phyloP scores from a whole-genome alignment of 2,797 vertebrate genomes.

The Glossophaga mutica region DNA sequence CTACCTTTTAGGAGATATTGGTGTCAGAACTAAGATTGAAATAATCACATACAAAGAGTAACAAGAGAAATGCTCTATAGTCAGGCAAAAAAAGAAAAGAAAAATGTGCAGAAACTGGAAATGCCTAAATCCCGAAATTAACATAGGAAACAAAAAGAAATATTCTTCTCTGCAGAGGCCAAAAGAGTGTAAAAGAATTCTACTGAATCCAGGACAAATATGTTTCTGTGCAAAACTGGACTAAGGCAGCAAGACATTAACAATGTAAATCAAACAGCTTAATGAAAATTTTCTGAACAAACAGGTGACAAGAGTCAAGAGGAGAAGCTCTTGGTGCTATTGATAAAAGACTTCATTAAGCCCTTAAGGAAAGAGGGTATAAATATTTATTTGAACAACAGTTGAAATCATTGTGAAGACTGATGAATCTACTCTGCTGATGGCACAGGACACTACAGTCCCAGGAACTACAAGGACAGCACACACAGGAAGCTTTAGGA shows the following conservation, averaged over 20 bases:
- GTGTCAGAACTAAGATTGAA: not conserved
- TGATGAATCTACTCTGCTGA: not conserved
- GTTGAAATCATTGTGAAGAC: not conserved
- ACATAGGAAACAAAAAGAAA: not conserved
- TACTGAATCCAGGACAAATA: not conserved
- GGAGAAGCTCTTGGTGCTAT: not conserved
- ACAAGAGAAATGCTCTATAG: not conserved
- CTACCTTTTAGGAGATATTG: not conserved
- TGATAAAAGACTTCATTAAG: conserved; percentile 43
- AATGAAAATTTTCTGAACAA: not conserved
- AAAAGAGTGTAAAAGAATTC: not conserved
- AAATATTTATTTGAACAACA: conserved; percentile 10
- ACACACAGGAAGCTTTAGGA: not conserved
- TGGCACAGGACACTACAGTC: not conserved
- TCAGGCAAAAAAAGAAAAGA: not conserved
- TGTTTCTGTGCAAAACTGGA: not conserved
- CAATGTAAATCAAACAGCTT: not conserved
- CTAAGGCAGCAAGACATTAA: not conserved
- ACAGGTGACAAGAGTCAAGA: conserved; percentile 20
- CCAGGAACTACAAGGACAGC: not conserved
- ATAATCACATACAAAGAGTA: not conserved
- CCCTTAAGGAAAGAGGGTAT: not conserved
- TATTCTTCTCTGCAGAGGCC: not conserved
- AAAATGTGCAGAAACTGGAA: not conserved
- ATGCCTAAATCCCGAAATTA: not conserved